Evolutionary conservation across 2,888 invertebrate species (phyloP).

Genomic region (Proisotoma minuta): DNA sequence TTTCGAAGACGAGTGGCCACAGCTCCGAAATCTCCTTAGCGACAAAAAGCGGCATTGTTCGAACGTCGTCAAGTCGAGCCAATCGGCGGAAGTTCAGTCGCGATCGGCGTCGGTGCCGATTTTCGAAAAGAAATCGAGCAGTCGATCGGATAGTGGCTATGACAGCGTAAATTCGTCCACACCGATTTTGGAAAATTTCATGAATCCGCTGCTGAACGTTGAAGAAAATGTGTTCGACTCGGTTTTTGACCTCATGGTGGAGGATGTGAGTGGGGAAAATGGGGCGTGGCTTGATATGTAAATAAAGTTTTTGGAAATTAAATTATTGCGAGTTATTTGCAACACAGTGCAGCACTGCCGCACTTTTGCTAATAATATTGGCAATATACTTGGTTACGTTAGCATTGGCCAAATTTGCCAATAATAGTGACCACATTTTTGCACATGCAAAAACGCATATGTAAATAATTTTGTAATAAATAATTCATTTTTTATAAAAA

Average conservation of each 20-base stretch:
- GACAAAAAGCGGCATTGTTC: conserved; percentile 7
- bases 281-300: too few species aligned
- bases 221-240: neutral
- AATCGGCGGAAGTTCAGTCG: neutral
- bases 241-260: neutral
- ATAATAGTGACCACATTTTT: too few species aligned
- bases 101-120: conserved; percentile 6
- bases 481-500: too few species aligned
- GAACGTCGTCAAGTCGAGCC: neutral
- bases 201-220: neutral
- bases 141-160: neutral
- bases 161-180: neutral
- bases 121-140: neutral
- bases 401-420: too few species aligned
- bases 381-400: too few species aligned
- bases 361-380: too few species aligned
- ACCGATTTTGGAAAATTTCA: neutral
- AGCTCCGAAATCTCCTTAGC: conserved; percentile 1
- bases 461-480: too few species aligned
- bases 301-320: too few species aligned
- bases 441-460: too few species aligned
- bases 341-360: too few species aligned
- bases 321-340: too few species aligned
- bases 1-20: conserved; percentile 4
- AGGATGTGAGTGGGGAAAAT: too few species aligned